Conservation (phyloP, 1,140 invertebrate species). For the Grapholita molesta region DNA sequence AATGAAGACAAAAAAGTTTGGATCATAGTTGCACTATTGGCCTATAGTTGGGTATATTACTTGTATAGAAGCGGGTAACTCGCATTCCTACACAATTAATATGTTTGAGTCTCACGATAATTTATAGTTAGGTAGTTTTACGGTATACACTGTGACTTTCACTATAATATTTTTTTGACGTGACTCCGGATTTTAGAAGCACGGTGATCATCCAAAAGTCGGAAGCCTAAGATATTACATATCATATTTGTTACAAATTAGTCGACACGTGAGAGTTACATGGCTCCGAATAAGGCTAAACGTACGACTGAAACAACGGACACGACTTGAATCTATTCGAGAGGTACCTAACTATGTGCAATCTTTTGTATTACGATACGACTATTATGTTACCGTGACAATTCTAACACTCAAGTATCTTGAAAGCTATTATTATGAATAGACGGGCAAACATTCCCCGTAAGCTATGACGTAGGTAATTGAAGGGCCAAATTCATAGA, state of each 20-base stretch:
- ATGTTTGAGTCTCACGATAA: too few species aligned
- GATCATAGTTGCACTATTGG: too few species aligned
- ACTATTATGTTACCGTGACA: conserved; percentile 43
- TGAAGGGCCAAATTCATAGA: neutral
- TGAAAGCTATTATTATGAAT: conserved; percentile 36
- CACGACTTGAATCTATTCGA: conserved; percentile 50
- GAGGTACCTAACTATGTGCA: conserved; percentile 49
- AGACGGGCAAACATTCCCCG: conserved; percentile 28
- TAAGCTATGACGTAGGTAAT: conserved; percentile 21
- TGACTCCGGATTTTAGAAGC: too few species aligned
- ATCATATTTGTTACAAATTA: conserved; percentile 61
- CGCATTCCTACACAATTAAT: too few species aligned
- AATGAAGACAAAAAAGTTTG: too few species aligned
- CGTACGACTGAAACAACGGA: conserved; percentile 56
- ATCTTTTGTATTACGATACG: conserved; percentile 43
- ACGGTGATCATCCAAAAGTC: too few species aligned
- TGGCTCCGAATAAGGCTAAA: conserved; percentile 48
- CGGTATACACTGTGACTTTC: too few species aligned
- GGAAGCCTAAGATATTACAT: too few species aligned
- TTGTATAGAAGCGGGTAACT: too few species aligned
- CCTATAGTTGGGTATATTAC: too few species aligned
- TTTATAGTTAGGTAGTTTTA: too few species aligned
- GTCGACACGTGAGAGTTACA: conserved; percentile 42
- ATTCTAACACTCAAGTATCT: conserved; percentile 53
- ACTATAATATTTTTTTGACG: too few species aligned